Base-by-base conservation (phyloP, 1,140 invertebrate genomes). In the Saccostrea echinata region DNA sequence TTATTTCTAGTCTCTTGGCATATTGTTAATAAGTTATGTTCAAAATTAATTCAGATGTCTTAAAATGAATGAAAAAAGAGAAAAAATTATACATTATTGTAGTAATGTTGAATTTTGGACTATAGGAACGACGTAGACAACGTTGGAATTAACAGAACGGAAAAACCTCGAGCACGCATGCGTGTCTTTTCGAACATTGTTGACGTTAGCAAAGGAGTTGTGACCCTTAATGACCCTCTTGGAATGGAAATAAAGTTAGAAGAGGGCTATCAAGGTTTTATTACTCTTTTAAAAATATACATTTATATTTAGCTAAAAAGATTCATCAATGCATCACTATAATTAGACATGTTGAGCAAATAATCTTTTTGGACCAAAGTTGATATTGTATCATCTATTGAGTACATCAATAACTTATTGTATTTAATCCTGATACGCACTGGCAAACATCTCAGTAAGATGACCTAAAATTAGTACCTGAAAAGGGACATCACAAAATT, bases 151-250 rank as follows among this genome's bases (percentile, higher is more conserved):
- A 91, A 91, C 64, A 91, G 87, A 43, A 91, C 90, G 2, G 64
- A 84, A 4, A 86, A 84, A 35, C 90, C 90, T 16, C 85, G 33
- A 21, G 90, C 89, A 18, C 53, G 83, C 27, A 87, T 91, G 88
- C 57, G 80, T 30, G 88, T 91, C 12, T 30, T 87, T 12, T 52
- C 87, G 12, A 21, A 85, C 68, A 53, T 4, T 51, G 35, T 33
- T 57, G 61, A 83, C 43, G 71, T 86, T 12, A 85, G 76, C 3
- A 43, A 52, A 71, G 81, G 87, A 21, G 85, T 52, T 4, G 90
- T 91, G 2, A 84, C 85, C 16, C 82, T 91, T 0, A 85, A 86
- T 61, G 90, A 89, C 52, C n/a, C 80, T 52, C 57, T 91, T 0
- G 51, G n/a, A 8, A 80, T 91, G 81, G 85, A 86, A 57, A 33